Base-by-base conservation (phyloP, 2,113 vertebrate genomes). In the Chionodraco myersi region DNA sequence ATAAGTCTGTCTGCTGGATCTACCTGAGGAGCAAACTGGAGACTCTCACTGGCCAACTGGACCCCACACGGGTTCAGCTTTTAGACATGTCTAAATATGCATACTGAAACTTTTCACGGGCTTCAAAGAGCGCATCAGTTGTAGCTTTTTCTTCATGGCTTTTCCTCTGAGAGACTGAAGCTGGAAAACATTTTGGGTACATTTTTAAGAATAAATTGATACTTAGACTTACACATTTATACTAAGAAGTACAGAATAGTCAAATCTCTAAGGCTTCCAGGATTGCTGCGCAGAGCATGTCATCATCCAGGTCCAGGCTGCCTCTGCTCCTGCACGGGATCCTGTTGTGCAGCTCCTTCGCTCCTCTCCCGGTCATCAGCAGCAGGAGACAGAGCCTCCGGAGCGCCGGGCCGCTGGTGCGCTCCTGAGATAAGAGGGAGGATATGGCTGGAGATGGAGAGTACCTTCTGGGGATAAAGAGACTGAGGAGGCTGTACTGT, bases 381-480 rank as follows among this genome's bases (percentile, higher is more conserved):
- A 92, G 83, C 41, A 85, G 78, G 56, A 93, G 69, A 75, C 75
- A 52, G 4, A 64, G 81, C 48, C 77, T 92, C 59, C 70, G 13
- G 91, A 95, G 76, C 90, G 91, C 57, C 87, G 90, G 94, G 47
- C 95, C 96, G 30, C 82, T 96, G 89, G 92, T 94, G 64, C 91
- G 94, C 72, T 94, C 96, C 77, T 94, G 94, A 59, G 96, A 96
- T 72, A 96, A 93, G 70, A 95, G 92, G 63, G 96, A 96, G 3
- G 89, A 41, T 11, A 9, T 91, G 61, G 93, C 92, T 83, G 93
- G 95, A 81, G 96, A 97, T 76, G 96, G 95, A 73, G 96, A 96
- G 89, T 98, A 98, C 92, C 95, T 99, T 67, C 92, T 96, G 92
- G 97, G 97, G 64, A 98, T 99, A 88, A 97, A 97, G 62, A 91